phyloP scores from a whole-genome alignment of 2,113 vertebrate species.

The Heterotilapia buettikoferi region DNA sequence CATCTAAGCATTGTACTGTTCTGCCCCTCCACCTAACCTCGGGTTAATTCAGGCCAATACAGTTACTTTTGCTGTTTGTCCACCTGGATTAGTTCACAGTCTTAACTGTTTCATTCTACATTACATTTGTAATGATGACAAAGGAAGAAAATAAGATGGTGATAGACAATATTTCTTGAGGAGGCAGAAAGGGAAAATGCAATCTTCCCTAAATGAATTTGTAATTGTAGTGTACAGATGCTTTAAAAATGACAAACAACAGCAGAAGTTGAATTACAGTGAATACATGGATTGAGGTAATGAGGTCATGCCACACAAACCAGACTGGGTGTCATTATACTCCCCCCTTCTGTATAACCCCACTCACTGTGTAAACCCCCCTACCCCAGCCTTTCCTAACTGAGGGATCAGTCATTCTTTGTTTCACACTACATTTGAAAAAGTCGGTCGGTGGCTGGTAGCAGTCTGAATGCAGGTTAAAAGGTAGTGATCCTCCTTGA shows the following conservation, averaged over 20 bases:
- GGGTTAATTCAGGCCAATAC: neutral
- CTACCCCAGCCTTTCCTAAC: neutral
- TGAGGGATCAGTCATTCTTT: neutral
- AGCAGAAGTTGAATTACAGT: neutral
- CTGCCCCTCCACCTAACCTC: neutral
- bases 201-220: neutral
- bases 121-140: neutral
- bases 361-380: neutral
- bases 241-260: neutral
- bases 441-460: neutral
- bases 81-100: neutral
- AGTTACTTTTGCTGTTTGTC: neutral
- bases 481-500: neutral
- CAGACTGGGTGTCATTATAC: slow-evolving; percentile 38
- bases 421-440: neutral
- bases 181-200: neutral
- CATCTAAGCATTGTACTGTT: neutral
- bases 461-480: neutral
- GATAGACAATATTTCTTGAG: neutral
- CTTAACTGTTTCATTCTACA: neutral
- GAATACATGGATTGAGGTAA: slow-evolving; percentile 54
- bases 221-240: neutral
- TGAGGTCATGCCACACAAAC: slow-evolving; percentile 49
- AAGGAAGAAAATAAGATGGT: neutral
- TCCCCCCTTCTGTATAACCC: neutral